A percentile compares a stretch with the other conserved stretches of the same genome.
Conservation (phyloP, 2,113 vertebrate genomes). For the Tautogolabrus adspersus region DNA sequence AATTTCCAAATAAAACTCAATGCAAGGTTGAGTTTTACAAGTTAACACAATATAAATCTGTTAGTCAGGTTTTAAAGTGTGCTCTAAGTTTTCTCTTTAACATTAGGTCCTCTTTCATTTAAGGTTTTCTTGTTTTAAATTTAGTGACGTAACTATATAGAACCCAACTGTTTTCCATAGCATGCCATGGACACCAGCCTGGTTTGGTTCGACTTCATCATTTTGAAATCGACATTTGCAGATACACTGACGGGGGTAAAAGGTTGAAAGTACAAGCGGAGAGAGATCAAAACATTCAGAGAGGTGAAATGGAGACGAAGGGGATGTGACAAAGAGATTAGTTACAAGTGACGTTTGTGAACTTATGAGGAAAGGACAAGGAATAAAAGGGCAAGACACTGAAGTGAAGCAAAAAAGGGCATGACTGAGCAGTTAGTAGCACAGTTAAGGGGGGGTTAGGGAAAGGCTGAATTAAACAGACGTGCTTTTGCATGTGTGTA, state of each 20-base stretch:
- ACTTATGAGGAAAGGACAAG: constrained; percentile 41
- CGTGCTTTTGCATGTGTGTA: constrained; percentile 11
- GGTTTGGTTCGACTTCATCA: not conserved
- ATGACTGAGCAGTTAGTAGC: not conserved
- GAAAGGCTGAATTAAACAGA: constrained; percentile 7
- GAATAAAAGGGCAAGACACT: constrained; percentile 53
- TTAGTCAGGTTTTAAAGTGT: not conserved
- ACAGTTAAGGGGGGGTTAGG: constrained; percentile 47
- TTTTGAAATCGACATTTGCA: constrained; percentile 35
- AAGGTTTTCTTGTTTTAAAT: not conserved
- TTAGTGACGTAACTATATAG: not conserved
- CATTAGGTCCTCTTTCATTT: not conserved
- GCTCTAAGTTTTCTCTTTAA: not conserved
- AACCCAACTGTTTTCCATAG: not conserved
- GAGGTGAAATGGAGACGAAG: constrained; percentile 18
- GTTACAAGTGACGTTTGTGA: constrained; percentile 41
- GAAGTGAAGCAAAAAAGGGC: constrained; percentile 17
- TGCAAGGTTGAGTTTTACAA: not conserved
- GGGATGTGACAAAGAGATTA: constrained; percentile 25
- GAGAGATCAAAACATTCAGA: constrained; percentile 5
- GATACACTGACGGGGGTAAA: constrained; percentile 1
- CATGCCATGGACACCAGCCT: not conserved
- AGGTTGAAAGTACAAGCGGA: constrained; percentile 24
- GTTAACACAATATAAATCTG: not conserved
- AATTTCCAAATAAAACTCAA: not conserved